Evolutionary conservation across 2,888 invertebrate genomes (phyloP).

Genomic region (Eupithecia inturbata): DNA sequence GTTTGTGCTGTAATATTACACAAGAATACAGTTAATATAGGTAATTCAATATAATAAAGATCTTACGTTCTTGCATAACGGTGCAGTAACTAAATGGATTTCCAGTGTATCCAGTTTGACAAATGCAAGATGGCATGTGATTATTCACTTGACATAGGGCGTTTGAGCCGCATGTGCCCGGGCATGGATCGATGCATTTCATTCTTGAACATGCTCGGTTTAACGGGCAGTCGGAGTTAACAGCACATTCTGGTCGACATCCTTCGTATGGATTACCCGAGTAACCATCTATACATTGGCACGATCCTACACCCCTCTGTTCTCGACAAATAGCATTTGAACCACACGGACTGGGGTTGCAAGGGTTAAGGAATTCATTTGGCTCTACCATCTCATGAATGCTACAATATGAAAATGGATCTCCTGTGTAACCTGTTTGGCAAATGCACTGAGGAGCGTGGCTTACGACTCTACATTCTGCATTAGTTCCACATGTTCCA

Average conservation of each 20-base stretch:
- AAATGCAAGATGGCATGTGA: conserved; percentile 89
- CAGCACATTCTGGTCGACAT: conserved; percentile 89
- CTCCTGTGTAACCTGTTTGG: conserved; percentile 87
- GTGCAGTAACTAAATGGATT: conserved; percentile 87
- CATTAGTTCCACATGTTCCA: conserved; percentile 88
- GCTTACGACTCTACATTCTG: conserved; percentile 90
- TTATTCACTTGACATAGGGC: conserved; percentile 90
- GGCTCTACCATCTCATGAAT: conserved; percentile 64
- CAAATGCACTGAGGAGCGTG: conserved; percentile 91
- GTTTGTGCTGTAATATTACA: conserved; percentile 7
- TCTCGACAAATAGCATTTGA: conserved; percentile 86
- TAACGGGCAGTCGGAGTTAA: conserved; percentile 89
- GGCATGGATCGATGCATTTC: conserved; percentile 91
- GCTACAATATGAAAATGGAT: conserved; percentile 89
- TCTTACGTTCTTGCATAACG: conserved; percentile 77
- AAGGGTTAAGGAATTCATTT: conserved; percentile 82
- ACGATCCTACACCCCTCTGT: conserved; percentile 86
- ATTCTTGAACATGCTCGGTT: conserved; percentile 88
- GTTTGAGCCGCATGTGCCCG: conserved; percentile 90
- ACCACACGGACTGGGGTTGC: conserved; percentile 87
- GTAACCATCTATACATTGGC: conserved; percentile 86
- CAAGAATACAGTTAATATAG: conserved; percentile 7
- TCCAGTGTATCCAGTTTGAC: conserved; percentile 86
- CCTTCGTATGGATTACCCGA: conserved; percentile 91
- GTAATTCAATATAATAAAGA: conserved; percentile 18